Base-by-base conservation (phyloP, 2,888 invertebrate genomes). In the Hipparchia sbordonii region DNA sequence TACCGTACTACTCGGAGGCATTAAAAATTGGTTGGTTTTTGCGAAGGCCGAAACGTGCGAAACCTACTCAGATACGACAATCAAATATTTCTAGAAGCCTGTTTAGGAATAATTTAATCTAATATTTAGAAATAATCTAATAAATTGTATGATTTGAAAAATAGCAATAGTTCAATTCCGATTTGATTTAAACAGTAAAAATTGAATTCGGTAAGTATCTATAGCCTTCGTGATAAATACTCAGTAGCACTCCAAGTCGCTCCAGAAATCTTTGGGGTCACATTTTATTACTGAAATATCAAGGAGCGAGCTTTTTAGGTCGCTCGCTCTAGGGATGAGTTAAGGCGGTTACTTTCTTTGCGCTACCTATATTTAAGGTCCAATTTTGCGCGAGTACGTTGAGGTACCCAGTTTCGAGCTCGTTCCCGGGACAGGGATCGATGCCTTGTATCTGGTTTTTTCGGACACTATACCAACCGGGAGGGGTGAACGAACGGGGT, bases 401-500 rank as follows among this genome's bases (percentile, higher is more conserved):
- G 71, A 71, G 68, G 77, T 74, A 76, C 78, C 79, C 77, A 77
- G 78, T 80, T 79, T 76, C 79, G 77, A 79, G 80, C 80, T 78
- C 76, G 76, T 81, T 85, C 86, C 88, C 86, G 85, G 89, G 87
- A 76, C 80, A 79, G 79, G 79, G 87, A 88, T 88, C 89, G 92
- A 92, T 92, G 81, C 79, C 82, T 86, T 84, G 88, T 87, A 92
- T 92, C 91, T 92, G 91, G 92, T 92, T 93, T 92, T 93, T 93
- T 92, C 93, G 93, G 93, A 92, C 92, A 93, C 85, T 92, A 89
- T 91, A 91, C 90, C 90, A 89, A 79, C 84, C 85, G 85, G 84
- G 85, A 87, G 88, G 93, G 93, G 93, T 93, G 93, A 93, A 93
- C 92, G 92, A 90, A 90, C 93, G 84, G 82, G 83, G 89, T 92